Conservation (phyloP, 30 jellyfish, hydroid and myxozoan species). For the Hydractinia echinata region DNA sequence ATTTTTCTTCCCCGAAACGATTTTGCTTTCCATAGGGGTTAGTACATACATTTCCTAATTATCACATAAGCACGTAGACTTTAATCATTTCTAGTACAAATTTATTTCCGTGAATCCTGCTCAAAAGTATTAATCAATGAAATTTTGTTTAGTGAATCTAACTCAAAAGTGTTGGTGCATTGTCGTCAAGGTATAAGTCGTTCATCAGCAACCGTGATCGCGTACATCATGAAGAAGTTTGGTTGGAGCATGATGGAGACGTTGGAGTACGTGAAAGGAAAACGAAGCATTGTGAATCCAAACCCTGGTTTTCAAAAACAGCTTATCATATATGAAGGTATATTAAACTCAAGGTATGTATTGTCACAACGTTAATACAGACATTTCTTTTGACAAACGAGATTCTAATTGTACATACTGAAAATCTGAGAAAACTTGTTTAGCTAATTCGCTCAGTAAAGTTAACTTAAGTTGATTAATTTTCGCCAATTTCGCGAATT, state of each 20-base stretch:
- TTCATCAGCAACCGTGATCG: slow-evolving; percentile 84
- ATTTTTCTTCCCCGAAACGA: no score
- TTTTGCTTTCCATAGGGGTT: no score
- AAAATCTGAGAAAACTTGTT: no score
- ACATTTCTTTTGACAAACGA: no score
- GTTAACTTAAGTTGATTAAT: no score
- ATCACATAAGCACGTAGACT: background rate
- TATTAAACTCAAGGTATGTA: slow-evolving; percentile 71
- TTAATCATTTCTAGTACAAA: background rate
- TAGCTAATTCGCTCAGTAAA: no score
- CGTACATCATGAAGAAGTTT: slow-evolving; percentile 59
- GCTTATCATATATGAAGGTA: slow-evolving; percentile 78
- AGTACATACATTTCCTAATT: no score
- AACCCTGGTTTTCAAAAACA: slow-evolving; percentile 80
- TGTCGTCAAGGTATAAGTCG: slow-evolving; percentile 90
- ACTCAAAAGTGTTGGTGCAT: slow-evolving; percentile 73
- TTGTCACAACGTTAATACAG: no score
- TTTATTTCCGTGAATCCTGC: background rate
- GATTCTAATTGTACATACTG: no score
- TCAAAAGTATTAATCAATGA: background rate
- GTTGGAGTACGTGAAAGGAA: slow-evolving; percentile 52
- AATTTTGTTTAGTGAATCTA: slow-evolving; percentile 50
- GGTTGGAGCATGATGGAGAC: slow-evolving; percentile 66
- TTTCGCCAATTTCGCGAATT: no score
- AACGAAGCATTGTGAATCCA: slow-evolving; percentile 76